These are phyloP conservation scores for Cyclina sinensis DNA, from an alignment of 1,140 invertebrate species.

Conservation along the genomic window DNA sequence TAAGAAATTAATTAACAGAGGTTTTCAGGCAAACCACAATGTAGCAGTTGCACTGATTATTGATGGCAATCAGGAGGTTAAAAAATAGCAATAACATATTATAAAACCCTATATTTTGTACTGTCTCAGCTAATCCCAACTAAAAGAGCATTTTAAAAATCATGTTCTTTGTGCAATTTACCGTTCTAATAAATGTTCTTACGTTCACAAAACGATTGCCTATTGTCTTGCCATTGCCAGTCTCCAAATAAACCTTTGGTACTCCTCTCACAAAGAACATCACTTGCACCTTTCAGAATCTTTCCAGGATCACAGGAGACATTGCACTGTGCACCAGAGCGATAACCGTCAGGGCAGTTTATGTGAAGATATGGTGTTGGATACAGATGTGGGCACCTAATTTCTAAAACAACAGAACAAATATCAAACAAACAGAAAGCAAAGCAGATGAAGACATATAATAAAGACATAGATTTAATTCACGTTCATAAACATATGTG, in stretches of 20 bases:
- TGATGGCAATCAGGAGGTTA: not conserved
- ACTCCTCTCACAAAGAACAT: not conserved
- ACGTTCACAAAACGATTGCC: slow-evolving; percentile 28
- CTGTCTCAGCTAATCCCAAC: not conserved
- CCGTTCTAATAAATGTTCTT: slow-evolving; percentile 12
- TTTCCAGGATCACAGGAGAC: slow-evolving; percentile 28
- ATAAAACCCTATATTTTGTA: not conserved
- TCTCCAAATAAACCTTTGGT: not conserved
- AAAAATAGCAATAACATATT: not conserved
- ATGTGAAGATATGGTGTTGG: slow-evolving; percentile 13
- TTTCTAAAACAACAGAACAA: slow-evolving; percentile 42
- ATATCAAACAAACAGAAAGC: too few relatives aligned
- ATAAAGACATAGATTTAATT: too few relatives aligned
- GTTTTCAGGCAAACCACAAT: not conserved
- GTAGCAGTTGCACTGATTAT: not conserved
- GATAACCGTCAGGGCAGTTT: slow-evolving; percentile 4
- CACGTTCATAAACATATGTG: too few relatives aligned
- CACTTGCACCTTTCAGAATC: not conserved
- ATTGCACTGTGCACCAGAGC: not conserved
- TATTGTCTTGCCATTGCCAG: slow-evolving; percentile 13
- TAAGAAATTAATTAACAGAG: too few relatives aligned
- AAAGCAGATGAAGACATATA: too few relatives aligned
- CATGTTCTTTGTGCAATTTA: not conserved
- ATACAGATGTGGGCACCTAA: slow-evolving; percentile 43
- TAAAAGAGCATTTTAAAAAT: not conserved